phyloP scores from a whole-genome alignment of 2,888 invertebrate genomes.

The Stegophylla sp. region DNA sequence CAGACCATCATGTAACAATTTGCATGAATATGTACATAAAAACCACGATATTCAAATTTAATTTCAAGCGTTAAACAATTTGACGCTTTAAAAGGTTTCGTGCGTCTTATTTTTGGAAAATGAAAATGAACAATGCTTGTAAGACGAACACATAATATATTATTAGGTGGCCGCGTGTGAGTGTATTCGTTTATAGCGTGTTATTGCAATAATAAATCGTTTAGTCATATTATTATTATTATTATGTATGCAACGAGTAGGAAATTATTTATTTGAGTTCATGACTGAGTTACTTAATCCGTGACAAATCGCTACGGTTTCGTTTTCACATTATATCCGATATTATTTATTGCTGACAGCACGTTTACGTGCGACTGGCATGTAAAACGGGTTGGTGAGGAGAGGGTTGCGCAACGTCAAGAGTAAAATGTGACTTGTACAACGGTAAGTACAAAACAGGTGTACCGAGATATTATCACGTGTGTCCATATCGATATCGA shows the following conservation, averaged over 20 bases:
- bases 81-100: too few relatives aligned
- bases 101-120: too few relatives aligned
- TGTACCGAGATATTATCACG: too few relatives aligned
- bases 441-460: background rate
- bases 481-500: background rate
- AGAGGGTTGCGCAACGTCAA: background rate
- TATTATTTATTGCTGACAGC: slow-evolving; percentile 31
- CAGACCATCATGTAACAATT: too few relatives aligned
- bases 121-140: too few relatives aligned
- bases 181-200: too few relatives aligned
- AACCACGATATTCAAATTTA: too few relatives aligned
- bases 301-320: slow-evolving; percentile 4
- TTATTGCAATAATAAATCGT: slow-evolving; percentile 11
- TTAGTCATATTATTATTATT: background rate
- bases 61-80: too few relatives aligned
- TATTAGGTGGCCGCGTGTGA: too few relatives aligned
- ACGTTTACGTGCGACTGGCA: slow-evolving; percentile 26
- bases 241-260: background rate
- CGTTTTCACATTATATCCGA: background rate
- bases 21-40: too few relatives aligned
- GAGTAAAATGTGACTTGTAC: background rate
- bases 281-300: slow-evolving; percentile 27
- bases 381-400: slow-evolving; percentile 10
- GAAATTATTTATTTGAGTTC: slow-evolving; percentile 12
- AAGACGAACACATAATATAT: too few relatives aligned